Base-by-base conservation (phyloP, 1,140 invertebrate genomes). In the Camponotus vicinus region DNA sequence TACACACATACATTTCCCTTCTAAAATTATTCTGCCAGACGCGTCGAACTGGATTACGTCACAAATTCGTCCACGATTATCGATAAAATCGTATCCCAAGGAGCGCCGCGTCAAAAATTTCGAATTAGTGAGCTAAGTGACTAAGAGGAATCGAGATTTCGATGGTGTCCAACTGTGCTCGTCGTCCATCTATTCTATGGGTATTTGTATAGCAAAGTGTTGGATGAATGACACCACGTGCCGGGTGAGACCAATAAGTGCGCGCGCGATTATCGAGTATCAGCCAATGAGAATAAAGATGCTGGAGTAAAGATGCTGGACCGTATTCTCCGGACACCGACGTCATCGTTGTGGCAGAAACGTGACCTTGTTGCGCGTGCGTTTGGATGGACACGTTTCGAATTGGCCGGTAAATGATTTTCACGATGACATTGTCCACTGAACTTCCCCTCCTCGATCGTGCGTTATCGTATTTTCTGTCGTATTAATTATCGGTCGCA, bases 231-330 rank as follows among this genome's bases (percentile, higher is more conserved):
- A 87, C 66, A 85, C 90, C 90, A 91, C 88, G 90, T 91, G 90
- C 79, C 49, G 78, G 59, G 79, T 86, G 78, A 73, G 75, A 73
- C 86, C 86, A 85, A 80, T 90, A 90, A 91, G 85, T 90, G 88
- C 63, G 27, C 80, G 66, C 55, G 84, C 69, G 82, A 34, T 66
- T 86, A 77, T 52, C 42, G 59, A 79, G 78, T 71, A 63, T 71
- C 57, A 59, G 63, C 91, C 88, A 91, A 91, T 91, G 75, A 76
- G 84, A 88, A 79, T 89, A 27, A 27, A 27, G 27, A 27, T 27
- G 27, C 27, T 27, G 27, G 27, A 27, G 79, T 86, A 69, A 87
- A 83, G 86, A 91, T 91, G 87, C 85, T 91, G 87, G 59, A 82
- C 61, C 89, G 66, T 61, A 84, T 67, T 73, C 73, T 73, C 32